Evolutionary conservation across 2,113 vertebrate species (phyloP).

Genomic region (Bos taurus): ARS-UCD2.0 NC_037328.1:69950501-69951000

Average conservation of each 20-base stretch:
- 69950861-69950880: neutral
- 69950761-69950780: neutral
- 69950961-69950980: neutral
- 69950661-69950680: neutral
- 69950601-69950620: neutral
- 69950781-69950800: neutral
- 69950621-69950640: neutral
- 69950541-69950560: neutral
- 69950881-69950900: neutral
- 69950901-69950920: neutral
- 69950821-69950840: neutral
- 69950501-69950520: neutral
- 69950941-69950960: neutral
- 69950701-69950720: neutral
- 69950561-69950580: neutral
- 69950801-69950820: neutral
- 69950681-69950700: neutral
- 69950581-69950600: neutral
- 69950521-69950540: neutral
- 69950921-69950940: neutral
- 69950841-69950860: neutral
- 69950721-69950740: neutral
- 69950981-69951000: neutral
- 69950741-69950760: neutral
- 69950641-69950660: neutral